Conservation (phyloP, 1,140 invertebrate species). For the Rhagoletis zephyria region DNA sequence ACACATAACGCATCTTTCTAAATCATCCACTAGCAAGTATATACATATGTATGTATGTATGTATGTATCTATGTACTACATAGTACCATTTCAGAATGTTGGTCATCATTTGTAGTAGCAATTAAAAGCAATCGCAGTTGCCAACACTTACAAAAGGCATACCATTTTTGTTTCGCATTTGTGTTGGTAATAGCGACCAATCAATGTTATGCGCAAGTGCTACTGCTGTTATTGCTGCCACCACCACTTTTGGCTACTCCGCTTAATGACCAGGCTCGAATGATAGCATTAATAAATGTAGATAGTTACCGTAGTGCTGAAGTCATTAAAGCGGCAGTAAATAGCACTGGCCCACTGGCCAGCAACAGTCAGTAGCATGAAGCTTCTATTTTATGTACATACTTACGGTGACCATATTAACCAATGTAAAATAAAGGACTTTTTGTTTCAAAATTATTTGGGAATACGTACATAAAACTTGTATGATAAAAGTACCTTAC, state of each 20-base stretch:
- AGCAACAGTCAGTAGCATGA: background rate
- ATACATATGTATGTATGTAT: background rate
- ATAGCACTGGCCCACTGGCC: background rate
- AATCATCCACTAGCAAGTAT: background rate
- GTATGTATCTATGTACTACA: background rate
- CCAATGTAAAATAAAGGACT: no score
- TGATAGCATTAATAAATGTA: conserved; percentile 33
- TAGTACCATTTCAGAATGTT: background rate
- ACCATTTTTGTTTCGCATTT: background rate
- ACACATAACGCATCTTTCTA: background rate
- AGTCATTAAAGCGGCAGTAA: background rate
- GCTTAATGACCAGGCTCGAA: background rate
- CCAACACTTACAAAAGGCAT: background rate
- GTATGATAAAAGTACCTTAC: no score
- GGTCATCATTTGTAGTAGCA: conserved; percentile 22
- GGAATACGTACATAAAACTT: no score
- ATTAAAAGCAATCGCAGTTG: conserved; percentile 48
- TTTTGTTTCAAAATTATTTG: no score
- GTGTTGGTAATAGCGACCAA: conserved; percentile 5
- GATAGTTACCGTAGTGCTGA: background rate
- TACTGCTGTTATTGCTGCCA: background rate
- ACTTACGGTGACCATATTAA: no score
- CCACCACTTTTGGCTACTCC: conserved; percentile 6
- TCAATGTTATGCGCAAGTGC: conserved; percentile 7
- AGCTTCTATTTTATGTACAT: no score